A percentile compares a stretch with the other conserved stretches of the same genome.
These are phyloP conservation scores for Lasioglossum leucozonium DNA, from an alignment of 2,888 invertebrate genomes.

Conservation along the genomic window DNA sequence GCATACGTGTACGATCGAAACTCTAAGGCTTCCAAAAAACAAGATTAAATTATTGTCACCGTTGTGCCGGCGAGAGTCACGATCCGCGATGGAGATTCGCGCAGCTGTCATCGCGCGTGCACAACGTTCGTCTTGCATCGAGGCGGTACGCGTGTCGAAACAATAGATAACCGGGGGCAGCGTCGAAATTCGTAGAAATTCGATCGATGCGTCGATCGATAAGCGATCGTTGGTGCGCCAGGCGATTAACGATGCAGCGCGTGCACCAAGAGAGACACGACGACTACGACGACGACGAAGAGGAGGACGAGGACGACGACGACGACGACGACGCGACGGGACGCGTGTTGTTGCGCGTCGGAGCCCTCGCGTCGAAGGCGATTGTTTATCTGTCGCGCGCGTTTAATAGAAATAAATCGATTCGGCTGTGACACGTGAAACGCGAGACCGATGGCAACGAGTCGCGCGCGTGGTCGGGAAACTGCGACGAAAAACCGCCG, in stretches of 20 bases:
- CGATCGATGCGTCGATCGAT: slow-evolving; percentile 42
- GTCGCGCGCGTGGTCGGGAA: not conserved
- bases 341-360: not conserved
- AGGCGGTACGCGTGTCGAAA: not conserved
- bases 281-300: not conserved
- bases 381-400: slow-evolving; percentile 32
- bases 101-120: too few relatives aligned
- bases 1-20: too few relatives aligned
- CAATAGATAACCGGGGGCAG: slow-evolving; percentile 2
- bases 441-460: slow-evolving; percentile 7
- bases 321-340: not conserved
- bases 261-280: not conserved
- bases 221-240: slow-evolving; percentile 16
- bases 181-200: slow-evolving; percentile 48
- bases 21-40: too few relatives aligned
- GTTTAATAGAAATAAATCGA: slow-evolving; percentile 31
- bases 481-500: not conserved
- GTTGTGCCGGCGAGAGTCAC: too few relatives aligned
- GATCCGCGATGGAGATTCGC: too few relatives aligned
- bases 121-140: too few relatives aligned
- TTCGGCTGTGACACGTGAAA: slow-evolving; percentile 27
- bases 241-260: slow-evolving; percentile 17
- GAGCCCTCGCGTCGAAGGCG: slow-evolving; percentile 20
- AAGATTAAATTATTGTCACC: too few relatives aligned
- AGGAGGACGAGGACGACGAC: not conserved